These are phyloP conservation scores for Neosilurus hyrtlii DNA, from an alignment of 2,797 vertebrate genomes.

Conservation along the genomic window DNA sequence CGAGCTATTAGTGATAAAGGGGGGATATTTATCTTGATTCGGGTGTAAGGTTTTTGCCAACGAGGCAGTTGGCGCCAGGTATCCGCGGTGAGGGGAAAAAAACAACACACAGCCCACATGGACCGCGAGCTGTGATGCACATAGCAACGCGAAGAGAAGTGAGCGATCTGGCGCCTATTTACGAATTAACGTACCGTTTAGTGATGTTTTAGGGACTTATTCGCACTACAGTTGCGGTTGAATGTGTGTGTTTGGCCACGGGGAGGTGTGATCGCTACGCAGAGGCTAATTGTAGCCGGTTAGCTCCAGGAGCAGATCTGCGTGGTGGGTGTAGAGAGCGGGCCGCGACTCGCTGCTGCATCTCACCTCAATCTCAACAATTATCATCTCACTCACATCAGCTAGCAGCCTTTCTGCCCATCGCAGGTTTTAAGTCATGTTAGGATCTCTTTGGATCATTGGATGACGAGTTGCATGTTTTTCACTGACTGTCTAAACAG, in stretches of 20 bases:
- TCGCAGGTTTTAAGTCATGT: background rate
- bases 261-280: background rate
- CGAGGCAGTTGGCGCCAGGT: conserved; percentile 53
- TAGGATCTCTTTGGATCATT: background rate
- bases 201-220: background rate
- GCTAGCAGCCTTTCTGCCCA: background rate
- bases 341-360: conserved; percentile 7
- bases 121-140: conserved; percentile 38
- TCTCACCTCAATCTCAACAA: background rate
- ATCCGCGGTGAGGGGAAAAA: conserved; percentile 23
- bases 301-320: conserved; percentile 13
- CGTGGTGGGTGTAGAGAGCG: background rate
- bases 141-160: background rate
- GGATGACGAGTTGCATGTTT: too few species aligned
- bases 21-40: background rate
- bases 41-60: conserved; percentile 34
- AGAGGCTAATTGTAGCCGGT: conserved; percentile 16
- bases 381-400: too few species aligned
- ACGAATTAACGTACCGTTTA: too few species aligned
- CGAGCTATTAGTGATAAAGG: background rate
- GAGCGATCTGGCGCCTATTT: background rate
- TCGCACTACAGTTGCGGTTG: background rate
- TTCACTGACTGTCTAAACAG: background rate
- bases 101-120: conserved; percentile 48
- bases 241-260: background rate